phyloP scores from a whole-genome alignment of 2,888 invertebrate genomes.

The Zonitis immaculata region DNA sequence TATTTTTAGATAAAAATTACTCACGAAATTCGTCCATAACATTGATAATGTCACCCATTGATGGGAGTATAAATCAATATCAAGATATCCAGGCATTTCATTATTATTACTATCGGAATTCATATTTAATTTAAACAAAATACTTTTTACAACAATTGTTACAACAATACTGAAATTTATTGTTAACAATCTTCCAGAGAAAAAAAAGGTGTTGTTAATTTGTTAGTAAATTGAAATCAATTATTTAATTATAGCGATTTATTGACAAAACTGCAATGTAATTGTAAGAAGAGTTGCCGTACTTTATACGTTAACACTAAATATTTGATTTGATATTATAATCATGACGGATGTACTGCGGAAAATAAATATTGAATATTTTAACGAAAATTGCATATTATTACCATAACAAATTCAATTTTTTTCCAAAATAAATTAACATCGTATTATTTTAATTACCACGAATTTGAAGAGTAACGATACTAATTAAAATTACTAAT shows the following conservation, averaged over 20 bases:
- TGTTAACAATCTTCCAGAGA: not conserved
- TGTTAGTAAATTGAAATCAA: slow-evolving; percentile 7
- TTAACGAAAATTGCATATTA: not conserved
- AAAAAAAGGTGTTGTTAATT: slow-evolving; percentile 1
- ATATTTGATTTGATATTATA: not conserved
- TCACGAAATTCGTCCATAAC: slow-evolving; percentile 40
- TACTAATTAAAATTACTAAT: no score
- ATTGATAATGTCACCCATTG: slow-evolving; percentile 42
- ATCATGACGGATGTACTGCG: no score
- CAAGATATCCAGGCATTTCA: slow-evolving; percentile 43
- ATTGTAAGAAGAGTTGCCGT: not conserved
- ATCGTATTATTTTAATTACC: no score
- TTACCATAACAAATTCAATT: not conserved
- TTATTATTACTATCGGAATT: not conserved
- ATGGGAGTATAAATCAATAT: slow-evolving; percentile 37
- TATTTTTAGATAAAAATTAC: slow-evolving; percentile 11
- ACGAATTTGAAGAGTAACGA: no score
- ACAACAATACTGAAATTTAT: not conserved
- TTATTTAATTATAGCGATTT: not conserved
- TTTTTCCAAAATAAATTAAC: no score
- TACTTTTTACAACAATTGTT: not conserved
- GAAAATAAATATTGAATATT: not conserved
- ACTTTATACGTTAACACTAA: not conserved
- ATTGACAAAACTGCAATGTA: not conserved
- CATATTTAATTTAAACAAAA: not conserved